Percentiles rank a stretch among this genome's conserved stretches.
Conservation (phyloP, 2,113 vertebrate genomes). For the Cynocephalus volans region DNA sequence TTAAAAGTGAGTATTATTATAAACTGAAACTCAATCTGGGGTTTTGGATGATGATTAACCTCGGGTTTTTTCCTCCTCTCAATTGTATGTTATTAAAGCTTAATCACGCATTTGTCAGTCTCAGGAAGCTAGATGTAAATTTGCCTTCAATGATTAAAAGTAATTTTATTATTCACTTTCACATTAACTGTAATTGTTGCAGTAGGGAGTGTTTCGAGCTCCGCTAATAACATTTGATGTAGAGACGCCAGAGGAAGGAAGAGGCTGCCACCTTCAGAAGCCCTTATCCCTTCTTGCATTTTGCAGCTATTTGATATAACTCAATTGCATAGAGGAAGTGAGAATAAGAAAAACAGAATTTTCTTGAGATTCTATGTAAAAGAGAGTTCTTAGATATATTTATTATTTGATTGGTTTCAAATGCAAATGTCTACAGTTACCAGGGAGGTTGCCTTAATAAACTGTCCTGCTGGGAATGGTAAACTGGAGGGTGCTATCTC, state of each 20-base stretch:
- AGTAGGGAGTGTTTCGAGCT: background rate
- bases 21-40: constrained; percentile 44
- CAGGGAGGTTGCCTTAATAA: background rate
- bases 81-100: constrained; percentile 37
- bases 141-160: constrained; percentile 56
- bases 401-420: background rate
- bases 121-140: constrained; percentile 48
- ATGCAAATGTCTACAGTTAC: background rate
- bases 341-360: background rate
- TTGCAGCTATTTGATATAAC: background rate
- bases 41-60: constrained; percentile 49
- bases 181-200: constrained; percentile 51
- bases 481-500: background rate
- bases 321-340: background rate
- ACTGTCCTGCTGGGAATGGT: rapidly evolving
- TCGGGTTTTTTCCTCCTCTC: background rate
- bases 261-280: background rate
- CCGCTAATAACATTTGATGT: background rate
- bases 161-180: constrained; percentile 71
- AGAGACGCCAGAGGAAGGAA: background rate
- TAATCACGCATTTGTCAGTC: constrained; percentile 59
- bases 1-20: background rate
- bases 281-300: background rate
- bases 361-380: background rate
- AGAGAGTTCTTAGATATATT: background rate